Evolutionary conservation across 2,113 vertebrate genomes (phyloP), one percentile per base, ranked within the genome.

Genomic region (Argyrosomus japonicus): DNA sequence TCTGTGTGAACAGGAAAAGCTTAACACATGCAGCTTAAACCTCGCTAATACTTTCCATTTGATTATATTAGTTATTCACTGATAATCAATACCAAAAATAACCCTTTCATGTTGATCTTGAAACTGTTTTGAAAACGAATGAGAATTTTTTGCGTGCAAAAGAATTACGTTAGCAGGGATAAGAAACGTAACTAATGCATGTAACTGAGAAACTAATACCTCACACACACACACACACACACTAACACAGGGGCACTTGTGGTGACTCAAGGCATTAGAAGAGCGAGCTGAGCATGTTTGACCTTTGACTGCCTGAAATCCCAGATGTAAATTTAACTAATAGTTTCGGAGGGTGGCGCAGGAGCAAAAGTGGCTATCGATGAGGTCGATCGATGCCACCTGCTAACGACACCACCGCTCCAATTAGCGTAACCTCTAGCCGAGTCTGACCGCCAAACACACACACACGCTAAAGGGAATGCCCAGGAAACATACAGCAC

Each of bases 251-350:
- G 70, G 80, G 84, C 82, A 70, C 80, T 84, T 70, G 68, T 75
- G 79, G 84, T 72, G 86, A 88, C 84, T 87, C 7, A 36, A 75
- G 62, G 88, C 79, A 77, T 85, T 90, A 85, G 75, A 85, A 17
- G 83, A 80, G 77, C 77, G 58, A 77, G 86, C 64, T 60, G 88
- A 92, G 83, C 85, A 54, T 69, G 83, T 90, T 89, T 94, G 89
- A 94, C 91, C 92, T 94, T 88, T 90, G 86, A 90, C 90, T 83
- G 71, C 80, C 88, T 88, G 77, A 84, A 93, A 88, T 91, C 91
- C 91, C 91, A 86, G 79, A 94, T 94, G 93, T 90, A 95, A 94
- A 95, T 95, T 84, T 89, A 93, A 93, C 92, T 91, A 87, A 92
- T 93, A 89, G 88, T 94, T 93, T 88, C 85, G 72, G 83, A 84